Base-by-base conservation (phyloP, 2,797 vertebrate species). In the Sorex maritimensis region DNA sequence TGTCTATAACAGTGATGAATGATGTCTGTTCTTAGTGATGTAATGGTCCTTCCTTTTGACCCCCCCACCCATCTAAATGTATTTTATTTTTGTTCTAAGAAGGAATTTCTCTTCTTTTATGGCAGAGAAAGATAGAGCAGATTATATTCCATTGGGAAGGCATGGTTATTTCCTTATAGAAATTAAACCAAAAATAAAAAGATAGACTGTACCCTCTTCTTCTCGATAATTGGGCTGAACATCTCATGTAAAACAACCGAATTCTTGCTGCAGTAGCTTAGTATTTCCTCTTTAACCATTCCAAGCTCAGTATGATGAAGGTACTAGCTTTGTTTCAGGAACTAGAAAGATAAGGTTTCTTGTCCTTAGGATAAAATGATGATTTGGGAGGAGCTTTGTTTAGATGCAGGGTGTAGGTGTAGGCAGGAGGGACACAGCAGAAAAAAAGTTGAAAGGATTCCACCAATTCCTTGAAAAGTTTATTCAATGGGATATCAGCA, bases 391-490 rank as follows among this genome's bases (percentile, higher is more conserved):
- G 58, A 85, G 17, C 12, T 88, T 19, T 61, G 26, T 69, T 90
- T 14, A 52, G 73, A 81, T 81, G 46, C 73, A 69, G 63, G 12
- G 3, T n/a, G 9, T 55, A n/a, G 23, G 13, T 82, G 0, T 8
- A 44, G 67, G 19, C 30, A 79, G 34, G 58, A 86, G 9, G 24
- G 21, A 75, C 21, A 52, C 10, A 58, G 14, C 34, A 91, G 34
- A 78, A 72, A 81, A 73, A 81, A 73, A 6, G 12, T 69, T 30
- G 85, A 75, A 72, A 55, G 7, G 68, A 91, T 89, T 26, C n/a
- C 44, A 69, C 13, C 17, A 19, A 17, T 4, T 74, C 38, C 58
- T 80, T 23, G 44, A 38, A 58, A 88, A 75, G 17, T 72, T 49
- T 84, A 10, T 68, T 28, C 72, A 88, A 49, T 28, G 17, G 12